Evolutionary conservation across 2,797 vertebrate species (phyloP).

Genomic region (Pygocentrus nattereri): DNA sequence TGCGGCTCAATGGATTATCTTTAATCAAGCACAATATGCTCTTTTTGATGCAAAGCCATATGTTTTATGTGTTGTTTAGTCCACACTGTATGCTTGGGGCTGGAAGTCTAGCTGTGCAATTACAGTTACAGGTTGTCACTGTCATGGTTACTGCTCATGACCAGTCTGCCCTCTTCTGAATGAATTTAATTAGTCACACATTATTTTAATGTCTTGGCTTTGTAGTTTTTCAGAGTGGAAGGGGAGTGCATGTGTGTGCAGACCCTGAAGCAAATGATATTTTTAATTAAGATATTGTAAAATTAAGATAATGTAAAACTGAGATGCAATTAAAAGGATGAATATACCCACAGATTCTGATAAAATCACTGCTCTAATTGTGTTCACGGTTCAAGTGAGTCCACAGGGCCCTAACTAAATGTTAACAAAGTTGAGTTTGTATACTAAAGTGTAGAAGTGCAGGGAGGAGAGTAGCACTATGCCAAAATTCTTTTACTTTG

Average conservation of each 20-base stretch:
- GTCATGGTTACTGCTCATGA: slow-evolving; percentile 25
- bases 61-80: slow-evolving; percentile 9
- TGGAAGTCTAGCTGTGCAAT: slow-evolving; percentile 7
- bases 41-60: slow-evolving; percentile 7
- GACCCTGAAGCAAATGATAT: not conserved
- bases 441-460: not conserved
- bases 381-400: not conserved
- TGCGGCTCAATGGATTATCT: not conserved
- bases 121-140: slow-evolving; percentile 19
- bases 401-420: slow-evolving; percentile 9
- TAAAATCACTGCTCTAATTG: slow-evolving; percentile 11
- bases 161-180: slow-evolving; percentile 20
- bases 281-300: slow-evolving; percentile 30
- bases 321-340: slow-evolving; percentile 4
- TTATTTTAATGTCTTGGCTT: slow-evolving; percentile 17
- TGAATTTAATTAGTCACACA: slow-evolving; percentile 31
- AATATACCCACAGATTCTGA: not conserved
- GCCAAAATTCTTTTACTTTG: slow-evolving; percentile 12
- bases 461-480: not conserved
- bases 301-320: slow-evolving; percentile 13
- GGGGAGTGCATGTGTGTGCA: not conserved
- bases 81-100: slow-evolving; percentile 7
- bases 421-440: not conserved
- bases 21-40: slow-evolving; percentile 1
- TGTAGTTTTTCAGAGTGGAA: not conserved